phyloP scores from a whole-genome alignment of 2,888 invertebrate species.

The Epiblema foenella region DNA sequence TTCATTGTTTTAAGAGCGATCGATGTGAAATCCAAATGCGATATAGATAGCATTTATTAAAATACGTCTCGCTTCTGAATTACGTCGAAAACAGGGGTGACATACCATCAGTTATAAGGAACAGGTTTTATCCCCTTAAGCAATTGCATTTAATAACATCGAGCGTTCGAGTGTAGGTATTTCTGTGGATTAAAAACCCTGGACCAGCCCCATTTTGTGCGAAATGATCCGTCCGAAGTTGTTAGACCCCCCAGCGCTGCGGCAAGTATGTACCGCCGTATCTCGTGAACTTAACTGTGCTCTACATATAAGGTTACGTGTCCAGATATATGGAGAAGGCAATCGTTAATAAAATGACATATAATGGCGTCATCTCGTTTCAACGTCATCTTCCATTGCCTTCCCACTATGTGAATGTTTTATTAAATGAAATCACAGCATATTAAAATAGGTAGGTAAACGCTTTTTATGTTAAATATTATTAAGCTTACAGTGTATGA shows the following conservation, averaged over 20 bases:
- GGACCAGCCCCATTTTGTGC: conserved; percentile 58
- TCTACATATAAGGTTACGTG: conserved; percentile 28
- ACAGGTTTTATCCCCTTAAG: conserved; percentile 4
- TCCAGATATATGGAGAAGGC: conserved; percentile 28
- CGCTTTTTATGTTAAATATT: conserved; percentile 33
- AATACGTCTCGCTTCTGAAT: neutral
- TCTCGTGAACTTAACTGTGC: conserved; percentile 39
- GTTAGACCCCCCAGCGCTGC: conserved; percentile 68
- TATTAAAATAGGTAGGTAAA: conserved; percentile 17
- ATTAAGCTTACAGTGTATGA: conserved; percentile 18
- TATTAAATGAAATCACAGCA: conserved; percentile 6
- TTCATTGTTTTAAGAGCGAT: conserved; percentile 7
- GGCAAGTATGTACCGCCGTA: conserved; percentile 48
- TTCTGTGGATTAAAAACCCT: conserved; percentile 18
- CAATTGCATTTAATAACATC: neutral
- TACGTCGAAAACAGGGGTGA: neutral
- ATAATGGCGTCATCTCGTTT: neutral
- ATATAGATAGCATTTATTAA: neutral
- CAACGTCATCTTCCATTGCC: too few species aligned
- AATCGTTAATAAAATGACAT: neutral
- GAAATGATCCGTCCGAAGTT: conserved; percentile 80
- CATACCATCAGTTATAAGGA: neutral
- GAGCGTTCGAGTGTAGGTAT: neutral
- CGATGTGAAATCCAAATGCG: neutral
- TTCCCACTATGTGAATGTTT: conserved; percentile 4